phyloP scores from a whole-genome alignment of 2,888 invertebrate species.

The Drosophila robusta region DNA sequence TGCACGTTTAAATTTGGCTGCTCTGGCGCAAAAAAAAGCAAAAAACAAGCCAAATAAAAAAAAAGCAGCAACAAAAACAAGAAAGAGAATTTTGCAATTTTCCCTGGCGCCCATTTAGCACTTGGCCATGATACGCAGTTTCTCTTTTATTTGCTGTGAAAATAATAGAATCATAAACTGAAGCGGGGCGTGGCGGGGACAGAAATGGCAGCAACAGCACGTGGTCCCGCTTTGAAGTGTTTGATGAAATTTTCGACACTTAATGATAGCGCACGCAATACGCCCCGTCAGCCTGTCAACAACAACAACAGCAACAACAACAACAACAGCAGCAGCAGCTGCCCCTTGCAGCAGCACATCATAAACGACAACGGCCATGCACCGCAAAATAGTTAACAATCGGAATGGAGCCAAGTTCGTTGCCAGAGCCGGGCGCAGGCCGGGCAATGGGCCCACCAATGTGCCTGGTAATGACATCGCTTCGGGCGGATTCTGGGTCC shows the following conservation, averaged over 20 bases:
- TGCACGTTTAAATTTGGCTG: conserved; percentile 50
- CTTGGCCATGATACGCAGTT: conserved; percentile 80
- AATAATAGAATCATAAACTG: conserved; percentile 79
- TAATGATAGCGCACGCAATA: conserved; percentile 79
- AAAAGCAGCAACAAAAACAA: conserved; percentile 18
- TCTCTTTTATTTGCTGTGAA: conserved; percentile 81
- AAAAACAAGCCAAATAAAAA: conserved; percentile 2
- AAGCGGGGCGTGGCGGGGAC: conserved; percentile 56
- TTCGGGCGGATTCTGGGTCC: conserved; percentile 36
- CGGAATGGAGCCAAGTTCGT: conserved; percentile 56
- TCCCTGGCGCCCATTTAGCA: conserved; percentile 78
- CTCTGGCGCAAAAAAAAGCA: conserved; percentile 29
- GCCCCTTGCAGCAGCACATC: conserved; percentile 61
- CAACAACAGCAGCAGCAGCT: conserved; percentile 26
- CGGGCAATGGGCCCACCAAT: conserved; percentile 49
- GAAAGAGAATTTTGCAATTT: conserved; percentile 69
- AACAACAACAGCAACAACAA: no score
- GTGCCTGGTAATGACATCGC: conserved; percentile 63
- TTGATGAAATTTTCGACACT: conserved; percentile 82
- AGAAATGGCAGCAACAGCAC: conserved; percentile 38
- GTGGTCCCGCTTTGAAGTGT: conserved; percentile 78
- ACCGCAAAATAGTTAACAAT: conserved; percentile 77
- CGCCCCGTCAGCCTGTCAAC: conserved; percentile 11
- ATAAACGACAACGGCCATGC: conserved; percentile 80
- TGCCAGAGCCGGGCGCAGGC: conserved; percentile 21